Evolutionary conservation across 2,797 vertebrate genomes (phyloP).

Genomic region (Anisognathus igniventris): DNA sequence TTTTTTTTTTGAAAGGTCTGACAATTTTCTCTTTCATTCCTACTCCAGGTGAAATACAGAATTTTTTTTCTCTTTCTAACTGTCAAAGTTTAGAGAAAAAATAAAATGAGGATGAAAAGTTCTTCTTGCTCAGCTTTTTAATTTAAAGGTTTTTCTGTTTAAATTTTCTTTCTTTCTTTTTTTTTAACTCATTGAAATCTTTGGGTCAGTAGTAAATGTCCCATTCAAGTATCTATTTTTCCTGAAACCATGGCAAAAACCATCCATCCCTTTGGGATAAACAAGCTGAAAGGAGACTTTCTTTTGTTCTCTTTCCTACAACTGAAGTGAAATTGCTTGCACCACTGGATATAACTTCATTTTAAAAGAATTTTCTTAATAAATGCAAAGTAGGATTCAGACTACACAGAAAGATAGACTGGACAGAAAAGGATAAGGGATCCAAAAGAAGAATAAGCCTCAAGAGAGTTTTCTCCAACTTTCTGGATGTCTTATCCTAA

Average conservation of each 20-base stretch:
- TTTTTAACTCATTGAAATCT: background rate
- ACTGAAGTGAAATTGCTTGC: background rate
- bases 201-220: background rate
- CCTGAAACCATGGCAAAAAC: background rate
- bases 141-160: background rate
- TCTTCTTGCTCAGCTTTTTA: background rate
- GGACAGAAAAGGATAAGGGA: background rate
- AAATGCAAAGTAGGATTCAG: background rate
- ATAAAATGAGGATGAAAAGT: conserved; percentile 14
- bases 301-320: background rate
- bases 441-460: background rate
- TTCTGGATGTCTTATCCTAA: background rate
- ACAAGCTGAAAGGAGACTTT: background rate
- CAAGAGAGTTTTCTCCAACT: background rate
- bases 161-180: background rate
- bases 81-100: conserved; percentile 2
- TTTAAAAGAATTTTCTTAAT: background rate
- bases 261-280: background rate
- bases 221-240: background rate
- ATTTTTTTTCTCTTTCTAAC: background rate
- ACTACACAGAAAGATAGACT: background rate
- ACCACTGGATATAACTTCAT: background rate
- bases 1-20: background rate
- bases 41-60: background rate
- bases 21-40: background rate